phyloP scores from a whole-genome alignment of 2,113 vertebrate genomes.

The Tor tambroides region DNA sequence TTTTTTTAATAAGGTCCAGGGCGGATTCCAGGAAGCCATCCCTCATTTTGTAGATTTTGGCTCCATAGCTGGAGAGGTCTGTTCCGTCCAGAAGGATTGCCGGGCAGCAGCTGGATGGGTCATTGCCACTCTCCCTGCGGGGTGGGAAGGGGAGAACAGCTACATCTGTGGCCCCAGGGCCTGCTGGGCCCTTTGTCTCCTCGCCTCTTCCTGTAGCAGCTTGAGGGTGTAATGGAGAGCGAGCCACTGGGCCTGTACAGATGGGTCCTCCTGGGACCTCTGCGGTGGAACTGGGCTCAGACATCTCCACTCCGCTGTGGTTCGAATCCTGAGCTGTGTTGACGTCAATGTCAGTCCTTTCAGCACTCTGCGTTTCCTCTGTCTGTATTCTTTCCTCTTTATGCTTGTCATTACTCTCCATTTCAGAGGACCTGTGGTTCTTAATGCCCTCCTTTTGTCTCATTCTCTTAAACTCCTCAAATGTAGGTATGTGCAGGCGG shows the following conservation, averaged over 20 bases:
- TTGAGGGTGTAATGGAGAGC: constrained; percentile 75
- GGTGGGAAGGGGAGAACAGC: constrained; percentile 68
- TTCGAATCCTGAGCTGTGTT: background rate
- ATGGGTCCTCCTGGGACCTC: constrained; percentile 61
- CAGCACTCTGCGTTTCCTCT: background rate
- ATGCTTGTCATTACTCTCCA: background rate
- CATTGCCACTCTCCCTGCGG: constrained; percentile 71
- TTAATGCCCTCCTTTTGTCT: constrained; percentile 73
- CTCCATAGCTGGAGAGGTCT: constrained; percentile 86
- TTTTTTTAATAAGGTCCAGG: constrained; percentile 91
- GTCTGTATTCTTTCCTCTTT: constrained; percentile 11
- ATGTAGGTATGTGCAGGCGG: constrained; percentile 83
- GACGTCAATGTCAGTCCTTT: background rate
- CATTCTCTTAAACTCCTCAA: constrained; percentile 90
- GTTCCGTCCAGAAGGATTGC: constrained; percentile 84
- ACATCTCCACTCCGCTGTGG: background rate
- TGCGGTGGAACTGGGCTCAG: background rate
- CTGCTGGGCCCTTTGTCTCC: background rate
- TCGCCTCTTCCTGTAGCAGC: constrained; percentile 29
- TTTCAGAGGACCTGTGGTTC: background rate
- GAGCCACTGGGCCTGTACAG: constrained; percentile 81
- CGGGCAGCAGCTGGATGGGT: constrained; percentile 85
- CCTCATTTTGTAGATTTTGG: constrained; percentile 90
- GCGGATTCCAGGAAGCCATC: constrained; percentile 87
- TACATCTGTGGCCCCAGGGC: constrained; percentile 42